These are phyloP conservation scores for Tauraco hartlaubi DNA, from an alignment of 2,797 vertebrate species.

Conservation along the genomic window DNA sequence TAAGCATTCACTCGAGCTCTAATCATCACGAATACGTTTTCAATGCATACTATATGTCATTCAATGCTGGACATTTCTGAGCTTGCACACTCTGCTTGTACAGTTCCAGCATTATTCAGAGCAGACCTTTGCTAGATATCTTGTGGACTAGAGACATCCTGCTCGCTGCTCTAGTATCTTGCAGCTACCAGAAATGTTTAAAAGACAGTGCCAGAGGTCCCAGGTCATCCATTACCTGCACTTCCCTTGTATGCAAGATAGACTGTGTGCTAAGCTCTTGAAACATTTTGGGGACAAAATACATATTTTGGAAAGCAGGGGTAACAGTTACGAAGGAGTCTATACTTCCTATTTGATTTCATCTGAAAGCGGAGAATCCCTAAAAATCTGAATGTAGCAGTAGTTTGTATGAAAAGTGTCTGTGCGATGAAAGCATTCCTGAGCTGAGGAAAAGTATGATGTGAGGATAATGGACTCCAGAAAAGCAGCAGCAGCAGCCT, in stretches of 20 bases:
- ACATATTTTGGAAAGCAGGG: neutral
- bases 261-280: neutral
- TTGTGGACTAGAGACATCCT: neutral
- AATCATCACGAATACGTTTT: neutral
- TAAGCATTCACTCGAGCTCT: neutral
- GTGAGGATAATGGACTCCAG: slow-evolving; percentile 48
- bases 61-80: neutral
- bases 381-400: neutral
- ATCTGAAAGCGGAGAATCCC: neutral
- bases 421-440: neutral
- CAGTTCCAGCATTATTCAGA: neutral
- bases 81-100: neutral
- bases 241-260: neutral
- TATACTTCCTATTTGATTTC: neutral
- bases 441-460: slow-evolving; percentile 26
- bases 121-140: neutral
- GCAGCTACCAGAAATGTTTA: neutral
- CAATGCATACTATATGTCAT: neutral
- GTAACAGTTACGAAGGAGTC: neutral
- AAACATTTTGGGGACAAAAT: neutral
- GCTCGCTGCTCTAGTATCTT: neutral
- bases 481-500: slow-evolving; percentile 20
- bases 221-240: neutral
- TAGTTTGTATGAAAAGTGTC: neutral
- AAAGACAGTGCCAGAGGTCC: neutral